Evolutionary conservation across 2,888 invertebrate species (phyloP).

Genomic region (Xestoiulus laeticollis): DNA sequence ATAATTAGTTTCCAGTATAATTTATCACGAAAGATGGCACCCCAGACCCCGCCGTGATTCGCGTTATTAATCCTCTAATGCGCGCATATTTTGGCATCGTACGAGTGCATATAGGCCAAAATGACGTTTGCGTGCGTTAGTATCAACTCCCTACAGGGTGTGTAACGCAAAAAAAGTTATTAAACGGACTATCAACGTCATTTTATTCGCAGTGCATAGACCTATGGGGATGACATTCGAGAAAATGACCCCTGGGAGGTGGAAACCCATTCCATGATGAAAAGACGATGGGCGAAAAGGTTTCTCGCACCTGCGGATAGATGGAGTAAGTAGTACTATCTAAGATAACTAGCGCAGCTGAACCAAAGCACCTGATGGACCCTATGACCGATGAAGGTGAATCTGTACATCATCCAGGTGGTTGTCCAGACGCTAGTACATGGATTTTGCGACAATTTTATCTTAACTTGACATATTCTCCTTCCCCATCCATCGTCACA

Average conservation of each 20-base stretch:
- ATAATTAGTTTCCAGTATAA: constrained; percentile 15
- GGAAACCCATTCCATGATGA: not conserved
- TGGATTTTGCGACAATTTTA: no score
- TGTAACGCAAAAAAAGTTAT: not conserved
- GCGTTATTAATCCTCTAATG: constrained; percentile 11
- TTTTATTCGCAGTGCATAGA: not conserved
- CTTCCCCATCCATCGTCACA: no score
- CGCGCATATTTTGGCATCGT: constrained; percentile 9
- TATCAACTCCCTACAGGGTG: constrained; percentile 6
- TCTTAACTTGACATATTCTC: no score
- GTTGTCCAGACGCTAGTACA: not conserved
- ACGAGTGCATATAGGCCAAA: constrained; percentile 9
- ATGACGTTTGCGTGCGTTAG: not conserved
- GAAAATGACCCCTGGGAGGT: not conserved
- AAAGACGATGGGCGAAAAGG: not conserved
- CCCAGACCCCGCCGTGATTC: constrained; percentile 18
- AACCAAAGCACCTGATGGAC: not conserved
- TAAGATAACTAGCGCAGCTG: not conserved
- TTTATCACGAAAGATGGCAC: constrained; percentile 15
- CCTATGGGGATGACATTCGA: not conserved
- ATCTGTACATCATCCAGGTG: not conserved
- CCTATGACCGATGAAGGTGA: not conserved
- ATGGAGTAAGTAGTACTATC: not conserved
- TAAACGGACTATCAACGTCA: not conserved
- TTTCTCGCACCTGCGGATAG: constrained; percentile 11